phyloP scores from a whole-genome alignment of 2,113 vertebrate species.

The Sinocyclocheilus anophthalmus region DNA sequence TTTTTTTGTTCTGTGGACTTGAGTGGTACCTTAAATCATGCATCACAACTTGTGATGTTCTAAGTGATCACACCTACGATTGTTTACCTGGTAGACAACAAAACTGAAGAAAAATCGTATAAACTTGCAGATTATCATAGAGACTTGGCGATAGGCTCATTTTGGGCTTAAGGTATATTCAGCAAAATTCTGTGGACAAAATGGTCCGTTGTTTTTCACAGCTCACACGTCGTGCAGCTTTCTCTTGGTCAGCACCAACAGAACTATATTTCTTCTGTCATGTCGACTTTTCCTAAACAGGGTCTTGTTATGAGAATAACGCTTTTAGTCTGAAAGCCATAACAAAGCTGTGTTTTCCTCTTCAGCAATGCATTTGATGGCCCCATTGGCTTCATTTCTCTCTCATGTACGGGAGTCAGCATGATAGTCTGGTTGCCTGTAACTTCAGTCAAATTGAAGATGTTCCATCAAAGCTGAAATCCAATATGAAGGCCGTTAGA shows the following conservation, averaged over 20 bases:
- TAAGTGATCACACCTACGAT: background rate
- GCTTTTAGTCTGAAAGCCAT: background rate
- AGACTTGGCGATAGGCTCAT: no score
- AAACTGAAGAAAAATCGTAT: background rate
- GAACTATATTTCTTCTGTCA: background rate
- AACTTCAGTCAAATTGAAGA: constrained; percentile 70
- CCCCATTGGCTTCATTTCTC: constrained; percentile 8
- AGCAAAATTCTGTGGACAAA: background rate
- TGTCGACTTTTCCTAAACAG: constrained; percentile 22
- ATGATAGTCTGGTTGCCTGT: constrained; percentile 61
- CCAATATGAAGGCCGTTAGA: constrained; percentile 73
- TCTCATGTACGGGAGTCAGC: constrained; percentile 61
- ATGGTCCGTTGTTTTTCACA: no score
- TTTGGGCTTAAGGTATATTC: background rate
- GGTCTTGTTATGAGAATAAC: background rate
- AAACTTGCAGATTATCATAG: no score
- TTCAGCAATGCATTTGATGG: background rate
- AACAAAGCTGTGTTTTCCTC: constrained; percentile 13
- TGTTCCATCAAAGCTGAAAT: constrained; percentile 71
- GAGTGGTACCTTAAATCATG: background rate
- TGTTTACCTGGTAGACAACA: background rate
- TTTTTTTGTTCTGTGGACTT: background rate
- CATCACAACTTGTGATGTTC: no score
- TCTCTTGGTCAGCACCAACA: background rate
- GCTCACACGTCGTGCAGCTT: background rate